Percentiles rank a stretch among this genome's conserved stretches.
These are phyloP conservation scores for Linnaemya vulpina DNA, from an alignment of 2,888 invertebrate species.

Conservation along the genomic window DNA sequence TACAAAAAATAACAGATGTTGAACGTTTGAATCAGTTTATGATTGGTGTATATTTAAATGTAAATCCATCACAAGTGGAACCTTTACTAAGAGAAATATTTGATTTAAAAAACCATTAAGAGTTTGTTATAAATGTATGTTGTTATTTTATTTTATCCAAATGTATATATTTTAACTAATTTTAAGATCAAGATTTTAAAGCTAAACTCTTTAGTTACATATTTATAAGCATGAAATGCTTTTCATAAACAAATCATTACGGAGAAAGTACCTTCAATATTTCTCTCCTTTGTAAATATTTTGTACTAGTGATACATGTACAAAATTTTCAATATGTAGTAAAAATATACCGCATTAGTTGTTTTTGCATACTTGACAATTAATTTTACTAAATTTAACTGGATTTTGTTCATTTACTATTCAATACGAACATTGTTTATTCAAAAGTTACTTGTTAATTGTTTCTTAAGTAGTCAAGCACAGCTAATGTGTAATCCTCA, in stretches of 20 bases:
- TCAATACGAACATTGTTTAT: too few relatives aligned
- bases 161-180: constrained; percentile 37
- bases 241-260: constrained; percentile 2
- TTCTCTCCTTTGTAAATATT: constrained; percentile 10
- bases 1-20: constrained; percentile 95
- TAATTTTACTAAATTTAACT: too few relatives aligned
- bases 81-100: constrained; percentile 97
- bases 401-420: too few relatives aligned
- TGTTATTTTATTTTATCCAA: constrained; percentile 29
- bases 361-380: too few relatives aligned
- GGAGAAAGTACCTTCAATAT: constrained; percentile 18
- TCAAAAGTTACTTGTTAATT: too few relatives aligned
- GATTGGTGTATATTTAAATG: constrained; percentile 95
- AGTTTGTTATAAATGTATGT: constrained; percentile 1
- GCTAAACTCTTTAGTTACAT: constrained; percentile 31
- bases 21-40: constrained; percentile 94
- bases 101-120: constrained; percentile 89
- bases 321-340: constrained; percentile 55
- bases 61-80: constrained; percentile 95
- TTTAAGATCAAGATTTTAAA: constrained; percentile 39
- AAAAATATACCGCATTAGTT: neutral
- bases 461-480: too few relatives aligned
- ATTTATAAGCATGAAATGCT: constrained; percentile 52
- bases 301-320: constrained; percentile 73
- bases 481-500: constrained; percentile 12